Conservation (phyloP, 2,797 vertebrate genomes). For the Huso huso region DNA sequence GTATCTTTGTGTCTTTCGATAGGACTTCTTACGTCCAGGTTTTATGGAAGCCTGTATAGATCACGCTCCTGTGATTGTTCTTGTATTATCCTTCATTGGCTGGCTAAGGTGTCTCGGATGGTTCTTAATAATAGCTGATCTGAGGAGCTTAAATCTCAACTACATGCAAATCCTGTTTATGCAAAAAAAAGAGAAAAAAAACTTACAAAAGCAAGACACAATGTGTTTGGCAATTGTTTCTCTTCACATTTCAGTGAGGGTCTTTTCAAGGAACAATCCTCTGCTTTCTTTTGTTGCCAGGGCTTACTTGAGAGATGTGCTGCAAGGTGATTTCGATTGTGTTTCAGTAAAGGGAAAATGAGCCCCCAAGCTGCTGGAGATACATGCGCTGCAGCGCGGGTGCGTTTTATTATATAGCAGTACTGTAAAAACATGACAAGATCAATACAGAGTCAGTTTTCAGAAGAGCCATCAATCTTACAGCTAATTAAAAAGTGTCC, state of each 20-base stretch:
- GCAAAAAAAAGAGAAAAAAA: no score
- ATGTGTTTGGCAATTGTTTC: background rate
- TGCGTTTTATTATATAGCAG: background rate
- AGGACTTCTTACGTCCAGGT: no score
- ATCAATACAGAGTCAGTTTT: slow-evolving; percentile 31
- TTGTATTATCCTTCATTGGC: no score
- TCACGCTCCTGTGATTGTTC: no score
- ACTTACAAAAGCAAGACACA: background rate
- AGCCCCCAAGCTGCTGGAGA: background rate
- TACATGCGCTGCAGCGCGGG: background rate
- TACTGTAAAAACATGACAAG: slow-evolving; percentile 18
- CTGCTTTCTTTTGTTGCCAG: slow-evolving; percentile 8
- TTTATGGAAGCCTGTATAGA: no score
- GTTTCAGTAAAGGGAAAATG: slow-evolving; percentile 6
- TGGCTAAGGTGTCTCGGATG: no score
- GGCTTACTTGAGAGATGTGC: slow-evolving; percentile 3
- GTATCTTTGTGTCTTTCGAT: no score
- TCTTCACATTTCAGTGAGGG: background rate
- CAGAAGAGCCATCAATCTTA: slow-evolving; percentile 35
- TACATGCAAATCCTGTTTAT: no score
- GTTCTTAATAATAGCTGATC: no score
- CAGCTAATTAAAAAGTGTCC: slow-evolving; percentile 35
- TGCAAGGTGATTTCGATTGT: slow-evolving; percentile 7
- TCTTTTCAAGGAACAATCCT: background rate
- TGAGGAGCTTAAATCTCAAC: no score